phyloP scores from a whole-genome alignment of 2,113 vertebrate species.

The Etia nguti region DNA sequence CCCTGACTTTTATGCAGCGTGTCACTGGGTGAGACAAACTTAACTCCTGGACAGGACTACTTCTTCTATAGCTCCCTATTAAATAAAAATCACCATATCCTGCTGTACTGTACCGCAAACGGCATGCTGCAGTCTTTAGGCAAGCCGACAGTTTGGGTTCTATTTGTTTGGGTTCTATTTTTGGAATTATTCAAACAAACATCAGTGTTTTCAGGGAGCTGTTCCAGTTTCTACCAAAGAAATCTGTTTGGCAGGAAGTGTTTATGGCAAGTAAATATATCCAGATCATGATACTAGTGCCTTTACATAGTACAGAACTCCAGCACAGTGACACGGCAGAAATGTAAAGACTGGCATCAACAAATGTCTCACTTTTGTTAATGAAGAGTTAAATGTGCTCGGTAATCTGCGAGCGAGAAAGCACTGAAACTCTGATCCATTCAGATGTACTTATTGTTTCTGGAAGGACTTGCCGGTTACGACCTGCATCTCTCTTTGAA shows the following conservation, averaged over 20 bases:
- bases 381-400: neutral
- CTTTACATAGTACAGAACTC: neutral
- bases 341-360: neutral
- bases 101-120: neutral
- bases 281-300: neutral
- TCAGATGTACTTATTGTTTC: neutral
- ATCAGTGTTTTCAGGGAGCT: neutral
- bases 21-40: neutral
- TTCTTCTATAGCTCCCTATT: neutral
- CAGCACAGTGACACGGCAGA: neutral
- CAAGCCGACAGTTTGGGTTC: neutral
- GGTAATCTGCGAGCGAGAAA: neutral
- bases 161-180: neutral
- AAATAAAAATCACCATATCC: rapidly evolving
- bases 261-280: neutral
- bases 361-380: neutral
- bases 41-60: neutral
- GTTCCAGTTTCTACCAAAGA: neutral
- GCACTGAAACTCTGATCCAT: neutral
- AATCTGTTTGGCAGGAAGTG: neutral
- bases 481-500: neutral
- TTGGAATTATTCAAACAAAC: neutral
- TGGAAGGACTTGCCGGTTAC: neutral
- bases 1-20: neutral
- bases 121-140: neutral